Evolutionary conservation across 2,797 vertebrate genomes (phyloP).

Genomic region (Xerus rutilus): DNA sequence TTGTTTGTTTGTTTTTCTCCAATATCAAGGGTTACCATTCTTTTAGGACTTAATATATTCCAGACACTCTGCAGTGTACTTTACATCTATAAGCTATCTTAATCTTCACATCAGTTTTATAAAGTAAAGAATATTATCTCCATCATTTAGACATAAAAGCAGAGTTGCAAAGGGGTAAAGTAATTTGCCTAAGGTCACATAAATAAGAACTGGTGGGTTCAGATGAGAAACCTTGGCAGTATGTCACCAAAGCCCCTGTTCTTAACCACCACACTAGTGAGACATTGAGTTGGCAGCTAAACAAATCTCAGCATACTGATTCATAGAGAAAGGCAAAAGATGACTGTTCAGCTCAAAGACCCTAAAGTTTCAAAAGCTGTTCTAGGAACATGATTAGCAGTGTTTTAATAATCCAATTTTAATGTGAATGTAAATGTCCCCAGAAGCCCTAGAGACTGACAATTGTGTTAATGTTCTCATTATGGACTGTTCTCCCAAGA

Average conservation of each 20-base stretch:
- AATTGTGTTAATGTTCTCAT: conserved; percentile 25
- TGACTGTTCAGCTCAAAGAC: background rate
- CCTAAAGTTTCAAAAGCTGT: conserved; percentile 44
- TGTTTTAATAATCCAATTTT: conserved; percentile 53
- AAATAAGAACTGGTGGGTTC: background rate
- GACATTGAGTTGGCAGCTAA: conserved; percentile 18
- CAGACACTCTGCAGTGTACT: background rate
- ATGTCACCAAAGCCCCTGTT: background rate
- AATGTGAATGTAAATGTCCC: conserved; percentile 53
- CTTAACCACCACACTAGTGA: background rate
- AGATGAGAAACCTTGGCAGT: background rate
- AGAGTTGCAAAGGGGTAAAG: background rate
- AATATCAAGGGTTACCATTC: background rate
- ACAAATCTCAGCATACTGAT: conserved; percentile 27
- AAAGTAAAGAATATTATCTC: background rate
- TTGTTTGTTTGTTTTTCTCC: background rate
- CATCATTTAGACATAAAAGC: conserved; percentile 25
- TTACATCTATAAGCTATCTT: background rate
- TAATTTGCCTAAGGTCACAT: background rate
- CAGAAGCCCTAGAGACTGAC: conserved; percentile 1
- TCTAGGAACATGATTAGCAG: conserved; percentile 55
- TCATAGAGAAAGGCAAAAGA: background rate
- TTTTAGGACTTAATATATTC: background rate
- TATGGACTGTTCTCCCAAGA: conserved; percentile 20
- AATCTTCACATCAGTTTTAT: background rate